Conservation (phyloP, 2,113 vertebrate genomes). For the Rhipidura dahli region DNA sequence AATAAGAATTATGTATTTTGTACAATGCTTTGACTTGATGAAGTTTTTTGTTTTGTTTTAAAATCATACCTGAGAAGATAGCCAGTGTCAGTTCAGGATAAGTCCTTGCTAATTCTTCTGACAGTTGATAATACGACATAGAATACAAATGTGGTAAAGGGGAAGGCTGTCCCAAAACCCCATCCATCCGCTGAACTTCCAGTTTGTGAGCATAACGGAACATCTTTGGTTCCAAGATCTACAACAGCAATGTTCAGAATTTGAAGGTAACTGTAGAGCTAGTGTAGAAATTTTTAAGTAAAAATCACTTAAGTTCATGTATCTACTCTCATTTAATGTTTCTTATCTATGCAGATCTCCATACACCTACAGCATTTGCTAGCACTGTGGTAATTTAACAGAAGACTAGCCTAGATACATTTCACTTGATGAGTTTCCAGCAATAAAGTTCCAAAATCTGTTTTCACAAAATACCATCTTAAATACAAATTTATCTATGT, state of each 20-base stretch:
- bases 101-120: slow-evolving; percentile 93
- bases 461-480: not conserved
- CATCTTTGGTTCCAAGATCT: slow-evolving; percentile 98
- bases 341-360: not conserved
- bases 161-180: slow-evolving; percentile 88
- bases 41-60: not conserved
- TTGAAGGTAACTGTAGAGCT: not conserved
- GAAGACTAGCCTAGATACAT: not conserved
- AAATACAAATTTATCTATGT: not conserved
- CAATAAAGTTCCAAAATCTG: not conserved
- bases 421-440: not conserved
- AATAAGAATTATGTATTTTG: not conserved
- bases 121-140: slow-evolving; percentile 94
- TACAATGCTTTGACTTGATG: not conserved
- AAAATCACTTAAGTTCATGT: not conserved
- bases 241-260: not conserved
- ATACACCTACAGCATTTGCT: not conserved
- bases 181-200: slow-evolving; percentile 92
- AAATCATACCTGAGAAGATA: slow-evolving; percentile 90
- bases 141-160: slow-evolving; percentile 95
- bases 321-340: not conserved
- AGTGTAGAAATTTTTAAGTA: not conserved
- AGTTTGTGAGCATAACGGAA: slow-evolving; percentile 98
- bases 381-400: not conserved
- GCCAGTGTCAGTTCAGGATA: slow-evolving; percentile 96